Conservation (phyloP, 2,797 vertebrate species). For the Coluber constrictor region DNA sequence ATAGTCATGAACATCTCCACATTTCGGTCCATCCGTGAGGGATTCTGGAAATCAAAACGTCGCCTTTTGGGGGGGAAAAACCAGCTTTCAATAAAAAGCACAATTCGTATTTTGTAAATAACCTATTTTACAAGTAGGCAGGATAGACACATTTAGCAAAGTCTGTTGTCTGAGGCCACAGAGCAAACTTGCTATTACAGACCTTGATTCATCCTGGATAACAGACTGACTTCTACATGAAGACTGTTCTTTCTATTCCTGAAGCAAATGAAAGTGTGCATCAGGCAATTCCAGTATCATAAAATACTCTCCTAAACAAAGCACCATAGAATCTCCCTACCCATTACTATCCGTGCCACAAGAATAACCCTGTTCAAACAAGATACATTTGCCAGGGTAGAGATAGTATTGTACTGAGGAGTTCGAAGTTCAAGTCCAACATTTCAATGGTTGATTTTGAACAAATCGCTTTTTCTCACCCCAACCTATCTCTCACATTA, state of each 20-base stretch:
- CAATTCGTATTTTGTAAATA: slow-evolving; percentile 33
- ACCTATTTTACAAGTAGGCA: not conserved
- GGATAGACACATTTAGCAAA: not conserved
- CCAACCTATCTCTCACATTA: not conserved
- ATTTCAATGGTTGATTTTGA: not conserved
- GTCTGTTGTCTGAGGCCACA: not conserved
- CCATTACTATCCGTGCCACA: not conserved
- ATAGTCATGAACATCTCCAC: slow-evolving; percentile 99
- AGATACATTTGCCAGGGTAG: not conserved
- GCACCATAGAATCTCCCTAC: not conserved
- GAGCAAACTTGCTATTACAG: not conserved
- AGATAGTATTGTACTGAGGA: not conserved
- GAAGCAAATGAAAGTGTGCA: not conserved
- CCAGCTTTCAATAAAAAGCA: slow-evolving; percentile 56
- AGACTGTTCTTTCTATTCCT: not conserved
- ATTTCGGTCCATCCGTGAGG: slow-evolving; percentile 95
- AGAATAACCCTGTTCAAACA: not conserved
- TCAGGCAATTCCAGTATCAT: not conserved
- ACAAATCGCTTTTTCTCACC: not conserved
- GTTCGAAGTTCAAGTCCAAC: not conserved
- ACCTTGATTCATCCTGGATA: not conserved
- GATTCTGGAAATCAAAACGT: slow-evolving; percentile 99
- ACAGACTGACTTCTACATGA: not conserved
- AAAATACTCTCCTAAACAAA: not conserved
- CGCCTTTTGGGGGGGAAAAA: slow-evolving; percentile 79